Evolutionary conservation across 2,113 vertebrate species (phyloP).

Genomic region (Ceyx margarethae): DNA sequence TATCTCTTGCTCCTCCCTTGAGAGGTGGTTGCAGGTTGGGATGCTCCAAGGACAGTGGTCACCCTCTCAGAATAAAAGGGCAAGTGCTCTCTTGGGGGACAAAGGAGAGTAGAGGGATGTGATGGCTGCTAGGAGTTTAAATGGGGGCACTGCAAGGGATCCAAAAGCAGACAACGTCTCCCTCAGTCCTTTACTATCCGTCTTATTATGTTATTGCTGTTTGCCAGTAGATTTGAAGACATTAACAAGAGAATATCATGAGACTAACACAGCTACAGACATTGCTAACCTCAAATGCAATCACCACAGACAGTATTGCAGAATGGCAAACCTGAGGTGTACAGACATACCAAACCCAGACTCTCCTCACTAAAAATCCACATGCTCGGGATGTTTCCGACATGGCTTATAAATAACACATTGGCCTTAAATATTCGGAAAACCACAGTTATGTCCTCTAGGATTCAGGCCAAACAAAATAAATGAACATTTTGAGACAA

Average conservation of each 20-base stretch:
- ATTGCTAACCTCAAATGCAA: neutral
- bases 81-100: neutral
- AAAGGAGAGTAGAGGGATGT: neutral
- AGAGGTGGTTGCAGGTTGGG: neutral
- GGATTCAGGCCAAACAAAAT: slow-evolving; percentile 52
- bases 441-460: slow-evolving; percentile 56
- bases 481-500: neutral
- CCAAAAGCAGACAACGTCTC: neutral
- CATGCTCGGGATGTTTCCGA: slow-evolving; percentile 47
- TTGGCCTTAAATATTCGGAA: slow-evolving; percentile 62
- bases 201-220: neutral
- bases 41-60: neutral
- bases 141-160: neutral
- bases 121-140: neutral
- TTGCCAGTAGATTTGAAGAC: neutral
- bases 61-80: neutral
- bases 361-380: slow-evolving; percentile 40
- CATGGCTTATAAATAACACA: slow-evolving; percentile 60
- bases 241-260: neutral
- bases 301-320: neutral
- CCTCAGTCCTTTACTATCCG: neutral
- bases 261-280: neutral
- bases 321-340: neutral
- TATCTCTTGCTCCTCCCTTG: neutral
- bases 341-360: neutral